A percentile compares a stretch with the other conserved stretches of the same genome.
Evolutionary conservation across 2,888 invertebrate genomes (phyloP).

Genomic region (Drosophila eohydei): DNA sequence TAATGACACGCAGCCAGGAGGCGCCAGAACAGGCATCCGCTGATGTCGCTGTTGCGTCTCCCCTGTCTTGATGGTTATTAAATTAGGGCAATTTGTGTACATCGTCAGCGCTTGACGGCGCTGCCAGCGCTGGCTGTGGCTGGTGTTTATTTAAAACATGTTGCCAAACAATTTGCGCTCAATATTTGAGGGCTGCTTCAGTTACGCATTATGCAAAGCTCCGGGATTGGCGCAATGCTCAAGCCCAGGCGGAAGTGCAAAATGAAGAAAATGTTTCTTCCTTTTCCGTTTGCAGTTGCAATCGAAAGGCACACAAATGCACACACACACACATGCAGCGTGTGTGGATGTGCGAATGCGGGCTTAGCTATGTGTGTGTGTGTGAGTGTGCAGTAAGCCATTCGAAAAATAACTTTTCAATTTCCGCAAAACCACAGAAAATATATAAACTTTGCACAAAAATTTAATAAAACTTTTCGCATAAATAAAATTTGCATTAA

Average conservation of each 20-base stretch:
- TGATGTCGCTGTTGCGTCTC: slow-evolving; percentile 23
- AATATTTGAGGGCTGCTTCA: slow-evolving; percentile 59
- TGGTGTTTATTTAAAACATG: slow-evolving; percentile 77
- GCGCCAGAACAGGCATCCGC: slow-evolving; percentile 26
- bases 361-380: slow-evolving; percentile 21
- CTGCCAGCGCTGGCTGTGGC: slow-evolving; percentile 18
- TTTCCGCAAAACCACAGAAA: slow-evolving; percentile 83
- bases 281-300: slow-evolving; percentile 72
- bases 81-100: slow-evolving; percentile 81
- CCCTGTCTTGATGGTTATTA: slow-evolving; percentile 77
- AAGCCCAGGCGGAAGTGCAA: slow-evolving; percentile 63
- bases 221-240: slow-evolving; percentile 64
- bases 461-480: slow-evolving; percentile 84
- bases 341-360: slow-evolving; percentile 12
- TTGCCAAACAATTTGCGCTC: slow-evolving; percentile 74
- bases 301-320: slow-evolving; percentile 52
- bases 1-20: slow-evolving; percentile 78
- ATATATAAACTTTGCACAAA: slow-evolving; percentile 80
- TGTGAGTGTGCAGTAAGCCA: slow-evolving; percentile 65
- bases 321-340: not conserved
- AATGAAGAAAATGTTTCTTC: slow-evolving; percentile 77
- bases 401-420: slow-evolving; percentile 82
- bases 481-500: slow-evolving; percentile 84
- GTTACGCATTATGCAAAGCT: slow-evolving; percentile 52
- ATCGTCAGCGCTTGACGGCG: slow-evolving; percentile 44